phyloP scores from a whole-genome alignment of 2,113 vertebrate species.

The Gobio gobio region DNA sequence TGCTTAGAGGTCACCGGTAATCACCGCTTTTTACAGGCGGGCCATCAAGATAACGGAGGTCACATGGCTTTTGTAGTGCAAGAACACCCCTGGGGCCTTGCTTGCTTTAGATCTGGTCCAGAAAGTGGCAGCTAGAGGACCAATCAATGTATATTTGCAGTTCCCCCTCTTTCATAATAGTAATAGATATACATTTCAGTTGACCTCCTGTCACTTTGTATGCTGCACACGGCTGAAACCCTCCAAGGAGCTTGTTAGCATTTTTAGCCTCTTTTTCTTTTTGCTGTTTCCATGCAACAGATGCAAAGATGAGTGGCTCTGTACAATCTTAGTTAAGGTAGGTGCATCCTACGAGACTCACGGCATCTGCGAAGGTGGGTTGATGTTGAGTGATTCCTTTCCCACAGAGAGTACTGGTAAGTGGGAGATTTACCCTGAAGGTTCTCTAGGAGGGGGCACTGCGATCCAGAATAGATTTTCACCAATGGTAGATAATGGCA shows the following conservation, averaged over 20 bases:
- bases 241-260: slow-evolving; percentile 51
- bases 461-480: slow-evolving; percentile 50
- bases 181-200: slow-evolving; percentile 38
- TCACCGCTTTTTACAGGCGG: slow-evolving; percentile 26
- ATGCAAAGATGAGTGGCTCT: slow-evolving; percentile 19
- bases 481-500: slow-evolving; percentile 50
- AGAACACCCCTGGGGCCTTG: slow-evolving; percentile 27
- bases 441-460: slow-evolving; percentile 33
- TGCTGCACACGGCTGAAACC: background rate
- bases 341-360: slow-evolving; percentile 2
- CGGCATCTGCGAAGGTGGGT: slow-evolving; percentile 36
- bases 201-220: slow-evolving; percentile 48
- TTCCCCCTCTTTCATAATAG: slow-evolving; percentile 37
- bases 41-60: slow-evolving; percentile 31
- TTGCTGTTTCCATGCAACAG: slow-evolving; percentile 44
- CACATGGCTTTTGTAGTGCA: slow-evolving; percentile 3
- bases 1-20: slow-evolving; percentile 55
- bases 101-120: slow-evolving; percentile 25
- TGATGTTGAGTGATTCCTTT: slow-evolving; percentile 50
- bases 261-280: slow-evolving; percentile 31
- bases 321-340: slow-evolving; percentile 33
- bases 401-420: slow-evolving; percentile 44
- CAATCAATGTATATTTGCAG: slow-evolving; percentile 42
- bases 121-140: slow-evolving; percentile 48
- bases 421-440: slow-evolving; percentile 43